These are phyloP conservation scores for Caenorhabditis panamensis DNA, from an alignment of 2,888 invertebrate genomes.

Conservation along the genomic window DNA sequence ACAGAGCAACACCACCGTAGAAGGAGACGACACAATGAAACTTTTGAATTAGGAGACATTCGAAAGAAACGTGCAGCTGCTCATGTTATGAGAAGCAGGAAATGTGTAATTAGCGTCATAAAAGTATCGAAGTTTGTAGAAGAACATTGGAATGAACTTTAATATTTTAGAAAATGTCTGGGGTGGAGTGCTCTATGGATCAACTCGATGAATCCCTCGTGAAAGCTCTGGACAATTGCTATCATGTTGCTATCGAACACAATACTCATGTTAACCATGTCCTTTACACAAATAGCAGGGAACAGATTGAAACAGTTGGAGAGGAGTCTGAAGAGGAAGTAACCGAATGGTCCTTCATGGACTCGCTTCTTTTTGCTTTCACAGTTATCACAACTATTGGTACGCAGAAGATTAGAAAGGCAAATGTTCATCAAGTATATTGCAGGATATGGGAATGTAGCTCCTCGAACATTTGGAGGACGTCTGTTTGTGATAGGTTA, in stretches of 20 bases:
- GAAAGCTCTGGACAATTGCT: constrained; percentile 71
- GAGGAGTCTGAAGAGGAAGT: constrained; percentile 53
- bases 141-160: not conserved
- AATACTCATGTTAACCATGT: constrained; percentile 68
- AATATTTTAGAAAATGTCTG: constrained; percentile 38
- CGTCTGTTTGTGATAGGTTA: constrained; percentile 79
- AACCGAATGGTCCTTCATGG: constrained; percentile 77
- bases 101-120: constrained; percentile 72
- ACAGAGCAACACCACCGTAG: constrained; percentile 48
- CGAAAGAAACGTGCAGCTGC: constrained; percentile 72
- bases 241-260: constrained; percentile 72
- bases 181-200: constrained; percentile 58
- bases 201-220: constrained; percentile 64
- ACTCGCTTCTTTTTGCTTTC: constrained; percentile 78
- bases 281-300: constrained; percentile 64
- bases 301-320: constrained; percentile 65
- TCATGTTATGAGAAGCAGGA: constrained; percentile 72
- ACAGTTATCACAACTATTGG: constrained; percentile 81
- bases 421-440: too few species aligned
- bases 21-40: constrained; percentile 65
- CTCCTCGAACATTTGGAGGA: constrained; percentile 77
- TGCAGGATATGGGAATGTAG: constrained; percentile 80
- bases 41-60: constrained; percentile 3
- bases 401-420: constrained; percentile 11
- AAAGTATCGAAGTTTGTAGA: constrained; percentile 51